Base-by-base conservation (phyloP, 2,888 invertebrate genomes). In the Alcis repandata region DNA sequence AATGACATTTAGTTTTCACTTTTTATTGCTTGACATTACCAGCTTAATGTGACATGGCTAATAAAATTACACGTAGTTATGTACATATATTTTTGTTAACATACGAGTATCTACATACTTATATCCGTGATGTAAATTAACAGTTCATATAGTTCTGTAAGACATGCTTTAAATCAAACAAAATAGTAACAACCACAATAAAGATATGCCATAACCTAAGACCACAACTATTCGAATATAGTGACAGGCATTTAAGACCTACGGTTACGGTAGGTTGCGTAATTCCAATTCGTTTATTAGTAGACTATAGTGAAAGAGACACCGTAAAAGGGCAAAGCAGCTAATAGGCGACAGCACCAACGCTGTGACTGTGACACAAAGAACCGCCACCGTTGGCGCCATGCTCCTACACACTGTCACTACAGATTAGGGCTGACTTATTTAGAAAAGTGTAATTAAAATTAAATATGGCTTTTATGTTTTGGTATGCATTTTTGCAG, bases 351-450 rank as follows among this genome's bases (percentile, higher is more conserved):
- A 54, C 59, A 57, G 60, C 60, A 57, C 65, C 65, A 66, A 61
- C 59, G 57, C 54, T 20, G 54, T 56, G 27, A 33, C 54, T 20
- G 54, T 56, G 27, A 33, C 49, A 64, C 59, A 65, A 65, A 65
- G 59, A 54, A 59, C 54, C 59, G 40, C 20, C 20, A 53, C 46
- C 53, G 36, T 36, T 61, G 65, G 65, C 65, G 65, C 65, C 65
- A 13, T 48, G 49, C 65, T 61, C 65, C 59, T 59, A 65, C 60
- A 56, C 59, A 20, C 2, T 36, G 43, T 17, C 41, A 64, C 54
- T 53, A 36, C 17, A 19, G 1, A 45, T 36, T 59, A 64, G 64
- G 64, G 64, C 22, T 64, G 64, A n/a, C 3, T 20, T 33, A 22
- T 19, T 6, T 22, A 8, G 10, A 17, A 1, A 11, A 38, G 20